A percentile compares a stretch with the other conserved stretches of the same genome.
phyloP scores from a whole-genome alignment of 1,140 invertebrate genomes.

The Drosophila azteca region DNA sequence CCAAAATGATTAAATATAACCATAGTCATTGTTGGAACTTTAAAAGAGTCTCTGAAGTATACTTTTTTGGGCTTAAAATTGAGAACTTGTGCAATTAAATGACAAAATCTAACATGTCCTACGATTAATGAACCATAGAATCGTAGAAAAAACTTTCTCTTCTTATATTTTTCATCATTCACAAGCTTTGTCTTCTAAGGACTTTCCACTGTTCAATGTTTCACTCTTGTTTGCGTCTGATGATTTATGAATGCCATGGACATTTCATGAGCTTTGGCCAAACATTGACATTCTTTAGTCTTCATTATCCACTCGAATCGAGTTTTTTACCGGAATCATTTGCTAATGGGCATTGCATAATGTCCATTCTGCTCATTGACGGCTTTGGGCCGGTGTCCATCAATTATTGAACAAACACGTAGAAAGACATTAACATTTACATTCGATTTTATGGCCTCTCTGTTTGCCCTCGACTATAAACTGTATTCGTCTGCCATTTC shows the following conservation, averaged over 20 bases:
- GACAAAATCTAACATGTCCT: no score
- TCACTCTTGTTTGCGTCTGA: neutral
- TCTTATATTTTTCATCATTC: no score
- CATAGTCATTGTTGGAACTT: no score
- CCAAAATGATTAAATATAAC: no score
- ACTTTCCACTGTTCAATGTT: neutral
- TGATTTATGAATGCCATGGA: neutral
- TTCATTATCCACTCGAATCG: slow-evolving; percentile 10
- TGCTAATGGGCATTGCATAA: slow-evolving; percentile 16
- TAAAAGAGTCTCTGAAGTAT: no score
- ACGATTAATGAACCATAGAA: no score
- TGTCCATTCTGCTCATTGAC: neutral
- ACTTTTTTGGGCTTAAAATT: no score
- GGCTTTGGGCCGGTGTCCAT: slow-evolving; percentile 20
- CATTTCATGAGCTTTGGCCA: slow-evolving; percentile 1
- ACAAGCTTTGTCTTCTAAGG: no score
- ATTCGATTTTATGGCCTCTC: slow-evolving; percentile 32
- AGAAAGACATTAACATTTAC: slow-evolving; percentile 32
- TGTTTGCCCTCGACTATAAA: slow-evolving; percentile 40
- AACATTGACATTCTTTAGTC: slow-evolving; percentile 28
- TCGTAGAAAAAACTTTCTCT: no score
- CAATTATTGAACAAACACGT: slow-evolving; percentile 43
- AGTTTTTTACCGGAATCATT: slow-evolving; percentile 11
- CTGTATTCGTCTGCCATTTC: slow-evolving; percentile 45
- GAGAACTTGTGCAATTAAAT: no score